phyloP scores from a whole-genome alignment of 2,113 vertebrate genomes.

The Heterotis niloticus region DNA sequence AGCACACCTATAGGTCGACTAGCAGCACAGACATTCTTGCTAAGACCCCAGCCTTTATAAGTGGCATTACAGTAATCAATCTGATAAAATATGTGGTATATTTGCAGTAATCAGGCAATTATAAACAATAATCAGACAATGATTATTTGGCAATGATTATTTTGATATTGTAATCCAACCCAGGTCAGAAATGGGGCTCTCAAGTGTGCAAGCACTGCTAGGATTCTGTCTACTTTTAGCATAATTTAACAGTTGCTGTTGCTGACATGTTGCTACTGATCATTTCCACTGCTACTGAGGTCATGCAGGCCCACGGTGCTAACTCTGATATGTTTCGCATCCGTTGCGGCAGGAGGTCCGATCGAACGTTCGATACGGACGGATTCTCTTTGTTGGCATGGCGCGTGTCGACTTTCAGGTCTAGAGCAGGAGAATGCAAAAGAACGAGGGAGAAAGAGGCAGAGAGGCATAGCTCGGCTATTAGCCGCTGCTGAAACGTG shows the following conservation, averaged over 20 bases:
- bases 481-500: constrained; percentile 9
- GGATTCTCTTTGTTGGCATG: background rate
- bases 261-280: background rate
- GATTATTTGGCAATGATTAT: background rate
- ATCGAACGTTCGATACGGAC: background rate
- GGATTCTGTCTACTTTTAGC: background rate
- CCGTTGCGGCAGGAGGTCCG: background rate
- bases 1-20: background rate
- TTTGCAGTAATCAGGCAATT: background rate
- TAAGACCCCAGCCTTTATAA: background rate
- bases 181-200: too few relatives aligned
- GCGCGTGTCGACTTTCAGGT: background rate
- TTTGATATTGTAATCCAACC: background rate
- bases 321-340: background rate
- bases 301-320: background rate
- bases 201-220: background rate
- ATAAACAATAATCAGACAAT: background rate
- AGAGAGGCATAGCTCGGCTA: background rate
- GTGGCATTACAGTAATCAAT: background rate
- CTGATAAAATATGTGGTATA: background rate
- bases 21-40: background rate
- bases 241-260: background rate
- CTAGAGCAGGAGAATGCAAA: background rate
- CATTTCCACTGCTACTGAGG: background rate
- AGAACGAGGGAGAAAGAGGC: background rate